phyloP scores from a whole-genome alignment of 2,797 vertebrate genomes.

The Liasis olivaceus region DNA sequence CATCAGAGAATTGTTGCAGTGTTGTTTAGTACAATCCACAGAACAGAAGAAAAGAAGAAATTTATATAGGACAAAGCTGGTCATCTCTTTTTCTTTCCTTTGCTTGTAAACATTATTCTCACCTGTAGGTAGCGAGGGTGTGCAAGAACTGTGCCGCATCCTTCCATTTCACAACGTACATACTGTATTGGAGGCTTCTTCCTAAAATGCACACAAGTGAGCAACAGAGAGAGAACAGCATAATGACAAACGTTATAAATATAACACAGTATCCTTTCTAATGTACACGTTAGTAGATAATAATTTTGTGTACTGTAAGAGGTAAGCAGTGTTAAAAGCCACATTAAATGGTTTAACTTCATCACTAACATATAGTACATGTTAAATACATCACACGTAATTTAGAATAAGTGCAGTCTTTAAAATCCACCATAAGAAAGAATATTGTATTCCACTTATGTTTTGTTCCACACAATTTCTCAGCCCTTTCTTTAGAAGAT shows the following conservation, averaged over 20 bases:
- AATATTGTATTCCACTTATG: not conserved
- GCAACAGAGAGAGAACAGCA: not conserved
- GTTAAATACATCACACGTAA: not conserved
- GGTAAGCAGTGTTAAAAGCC: not conserved
- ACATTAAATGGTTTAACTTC: not conserved
- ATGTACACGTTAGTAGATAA: not conserved
- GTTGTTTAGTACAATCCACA: not conserved
- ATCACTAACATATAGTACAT: not conserved
- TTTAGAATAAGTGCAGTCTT: not conserved
- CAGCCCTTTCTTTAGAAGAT: not conserved
- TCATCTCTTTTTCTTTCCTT: not conserved
- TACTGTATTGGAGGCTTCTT: slow-evolving; percentile 99
- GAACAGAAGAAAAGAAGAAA: not conserved
- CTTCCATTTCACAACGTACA: slow-evolving; percentile 98
- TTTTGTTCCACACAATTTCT: not conserved
- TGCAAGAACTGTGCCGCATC: slow-evolving; percentile 94
- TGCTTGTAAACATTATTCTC: slow-evolving; percentile 34
- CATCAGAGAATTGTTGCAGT: not conserved
- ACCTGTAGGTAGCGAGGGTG: slow-evolving; percentile 98
- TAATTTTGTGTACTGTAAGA: not conserved
- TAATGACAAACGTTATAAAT: not conserved
- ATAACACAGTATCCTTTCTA: not conserved
- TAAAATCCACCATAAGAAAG: not conserved
- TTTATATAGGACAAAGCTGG: not conserved
- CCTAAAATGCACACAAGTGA: slow-evolving; percentile 67